These are phyloP conservation scores for Metalampra italica DNA, from an alignment of 2,888 invertebrate species.

Conservation along the genomic window DNA sequence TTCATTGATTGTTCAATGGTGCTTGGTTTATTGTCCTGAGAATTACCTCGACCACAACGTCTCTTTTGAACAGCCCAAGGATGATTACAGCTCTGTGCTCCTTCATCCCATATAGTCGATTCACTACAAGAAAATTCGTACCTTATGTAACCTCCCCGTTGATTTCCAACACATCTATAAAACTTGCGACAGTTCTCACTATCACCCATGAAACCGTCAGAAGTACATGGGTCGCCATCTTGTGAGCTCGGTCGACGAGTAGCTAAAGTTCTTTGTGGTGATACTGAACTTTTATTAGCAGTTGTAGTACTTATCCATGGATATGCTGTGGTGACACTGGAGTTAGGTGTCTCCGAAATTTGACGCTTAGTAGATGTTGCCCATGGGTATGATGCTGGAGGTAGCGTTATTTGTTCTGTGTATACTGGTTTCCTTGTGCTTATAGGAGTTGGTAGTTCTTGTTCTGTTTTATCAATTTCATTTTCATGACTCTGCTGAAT, in stretches of 20 bases:
- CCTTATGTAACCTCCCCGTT: conserved; percentile 79
- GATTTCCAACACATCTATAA: conserved; percentile 86
- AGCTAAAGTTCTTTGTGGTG: conserved; percentile 2
- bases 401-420: conserved; percentile 12
- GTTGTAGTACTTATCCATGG: conserved; percentile 16
- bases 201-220: conserved; percentile 86
- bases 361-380: conserved; percentile 8
- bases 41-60: conserved; percentile 45
- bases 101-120: conserved; percentile 88
- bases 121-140: conserved; percentile 87
- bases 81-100: conserved; percentile 84
- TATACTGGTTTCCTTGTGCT: conserved; percentile 31
- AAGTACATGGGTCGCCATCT: conserved; percentile 62
- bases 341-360: conserved; percentile 1
- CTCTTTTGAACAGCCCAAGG: conserved; percentile 77
- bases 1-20: conserved; percentile 8
- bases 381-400: conserved; percentile 16
- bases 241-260: conserved; percentile 14
- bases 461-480: conserved; percentile 51
- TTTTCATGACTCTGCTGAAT: conserved; percentile 50
- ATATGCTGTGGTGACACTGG: conserved; percentile 8
- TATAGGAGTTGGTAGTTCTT: conserved; percentile 56
- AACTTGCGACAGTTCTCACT: conserved; percentile 85
- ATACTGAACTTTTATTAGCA: conserved; percentile 9
- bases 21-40: conserved; percentile 11